phyloP scores from a whole-genome alignment of 2,797 vertebrate genomes.

The Acropternis orthonyx region DNA sequence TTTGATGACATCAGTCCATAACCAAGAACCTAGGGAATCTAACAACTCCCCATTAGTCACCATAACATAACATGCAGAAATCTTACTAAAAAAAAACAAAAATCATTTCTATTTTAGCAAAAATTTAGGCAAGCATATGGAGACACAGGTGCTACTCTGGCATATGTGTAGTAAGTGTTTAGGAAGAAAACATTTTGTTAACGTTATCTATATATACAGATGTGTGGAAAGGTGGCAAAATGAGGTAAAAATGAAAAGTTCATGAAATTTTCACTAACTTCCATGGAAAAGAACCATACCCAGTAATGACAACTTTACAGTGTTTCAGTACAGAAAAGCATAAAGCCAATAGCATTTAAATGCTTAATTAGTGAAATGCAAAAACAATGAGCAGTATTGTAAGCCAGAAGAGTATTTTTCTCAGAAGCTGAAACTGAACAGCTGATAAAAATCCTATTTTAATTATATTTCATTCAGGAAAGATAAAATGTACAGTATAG shows the following conservation, averaged over 20 bases:
- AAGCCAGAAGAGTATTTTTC: not conserved
- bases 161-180: not conserved
- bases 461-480: not conserved
- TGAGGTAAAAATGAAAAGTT: not conserved
- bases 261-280: not conserved
- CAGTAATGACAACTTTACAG: not conserved
- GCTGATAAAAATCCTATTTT: not conserved
- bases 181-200: conserved; percentile 2
- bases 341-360: not conserved
- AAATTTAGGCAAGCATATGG: not conserved
- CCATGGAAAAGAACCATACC: not conserved
- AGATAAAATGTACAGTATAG: not conserved
- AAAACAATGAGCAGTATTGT: not conserved
- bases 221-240: not conserved
- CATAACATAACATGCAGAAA: not conserved
- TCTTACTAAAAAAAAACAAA: not conserved
- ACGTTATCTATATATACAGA: not conserved
- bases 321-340: not conserved
- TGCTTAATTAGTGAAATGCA: not conserved
- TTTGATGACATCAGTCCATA: conserved; percentile 11
- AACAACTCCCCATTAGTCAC: not conserved
- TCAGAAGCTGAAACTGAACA: not conserved
- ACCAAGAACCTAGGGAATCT: conserved; percentile 42
- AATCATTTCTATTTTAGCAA: not conserved
- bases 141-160: not conserved